Base-by-base conservation (phyloP, 2,888 invertebrate genomes). In the Drosophila recens region DNA sequence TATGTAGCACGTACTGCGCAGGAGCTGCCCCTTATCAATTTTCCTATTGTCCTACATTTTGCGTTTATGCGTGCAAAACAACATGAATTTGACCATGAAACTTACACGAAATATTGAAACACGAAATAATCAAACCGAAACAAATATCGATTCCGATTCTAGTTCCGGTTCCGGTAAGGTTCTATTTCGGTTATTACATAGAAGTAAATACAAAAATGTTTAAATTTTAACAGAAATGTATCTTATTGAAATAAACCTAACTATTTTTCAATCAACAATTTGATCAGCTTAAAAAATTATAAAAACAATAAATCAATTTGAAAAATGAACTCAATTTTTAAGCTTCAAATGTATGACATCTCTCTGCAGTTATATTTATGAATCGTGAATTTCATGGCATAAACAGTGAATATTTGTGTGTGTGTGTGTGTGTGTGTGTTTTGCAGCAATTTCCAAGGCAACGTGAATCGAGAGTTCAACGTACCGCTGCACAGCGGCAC, bases 391-490 rank as follows among this genome's bases (percentile, higher is more conserved):
- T 51, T 43, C 54, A 43, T 56, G 5, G 43, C 20, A 34, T 45
- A 6, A 45, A 45, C 45, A 20, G 20, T 4, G 20, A 9, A 4
- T 20, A 6, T 8, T 11, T 54, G 48, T 61, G 59, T 38, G 46
- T 65, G 61, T 30, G 61, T 58, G 48, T 27, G 52, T 49, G 9
- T 17, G 46, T 52, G 49, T 45, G 36, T 48, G 56, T 33, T 61
- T 42, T 86, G 78, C 71, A 72, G 72, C 63, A 56, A 75, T 68
- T 77, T 86, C 88, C 85, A 85, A 85, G 85, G 85, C 88, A 80
- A 85, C 82, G 61, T 78, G 71, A 65, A 78, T 71, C 77, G 68
- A 61, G 72, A 77, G 90, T 90, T 90, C 90, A 90, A 90, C 74
- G 90, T 75, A 78, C 88, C 67, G 62, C 45, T 75, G 77, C 71